Percentiles rank a stretch among this genome's conserved stretches.
Conservation (phyloP, 2,113 vertebrate genomes). For the Etheostoma spectabile region DNA sequence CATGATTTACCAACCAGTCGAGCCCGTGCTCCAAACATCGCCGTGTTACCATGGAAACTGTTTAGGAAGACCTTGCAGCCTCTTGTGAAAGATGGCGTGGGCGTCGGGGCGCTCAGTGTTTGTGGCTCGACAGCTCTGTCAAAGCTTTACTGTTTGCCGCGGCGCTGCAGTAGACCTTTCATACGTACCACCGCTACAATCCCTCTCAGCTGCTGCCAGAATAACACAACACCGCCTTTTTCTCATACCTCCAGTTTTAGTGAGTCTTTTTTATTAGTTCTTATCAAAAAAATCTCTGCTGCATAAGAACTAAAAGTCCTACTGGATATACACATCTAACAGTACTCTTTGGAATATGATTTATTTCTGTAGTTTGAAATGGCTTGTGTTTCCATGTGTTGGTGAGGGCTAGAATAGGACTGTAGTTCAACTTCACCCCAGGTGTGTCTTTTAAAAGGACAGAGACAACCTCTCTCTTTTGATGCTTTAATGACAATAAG, state of each 20-base stretch:
- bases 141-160: constrained; percentile 36
- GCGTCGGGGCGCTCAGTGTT: constrained; percentile 49
- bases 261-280: neutral
- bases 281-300: neutral
- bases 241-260: neutral
- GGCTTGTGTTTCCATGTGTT: no score
- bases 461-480: no score
- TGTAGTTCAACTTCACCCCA: no score
- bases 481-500: no score
- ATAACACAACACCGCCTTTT: neutral
- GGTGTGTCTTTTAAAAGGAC: no score
- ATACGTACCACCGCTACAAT: neutral
- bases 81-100: constrained; percentile 66
- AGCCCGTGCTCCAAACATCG: constrained; percentile 32
- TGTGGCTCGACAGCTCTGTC: constrained; percentile 45
- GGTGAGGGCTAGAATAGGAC: no score
- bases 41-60: constrained; percentile 76
- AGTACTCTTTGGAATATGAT: neutral
- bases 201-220: neutral
- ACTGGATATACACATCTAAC: neutral
- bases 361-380: neutral
- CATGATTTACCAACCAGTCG: constrained; percentile 41
- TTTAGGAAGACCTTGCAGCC: constrained; percentile 70
- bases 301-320: neutral
- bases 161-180: constrained; percentile 15